Conservation (phyloP, 1,140 invertebrate genomes). For the Proctacanthus coquilletti region DNA sequence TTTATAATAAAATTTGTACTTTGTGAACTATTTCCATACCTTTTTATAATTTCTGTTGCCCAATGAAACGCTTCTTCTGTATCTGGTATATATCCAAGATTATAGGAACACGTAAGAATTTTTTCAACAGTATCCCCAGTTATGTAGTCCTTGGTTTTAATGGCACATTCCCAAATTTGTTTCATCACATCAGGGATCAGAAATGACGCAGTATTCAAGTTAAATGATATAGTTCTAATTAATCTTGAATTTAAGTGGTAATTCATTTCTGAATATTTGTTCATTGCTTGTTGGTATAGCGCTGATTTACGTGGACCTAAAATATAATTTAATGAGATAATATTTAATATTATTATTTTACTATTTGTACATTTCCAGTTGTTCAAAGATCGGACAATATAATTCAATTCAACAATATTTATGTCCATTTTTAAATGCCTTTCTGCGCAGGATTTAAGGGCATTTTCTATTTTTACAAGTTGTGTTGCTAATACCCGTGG, state of each 20-base stretch:
- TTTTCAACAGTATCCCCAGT: slow-evolving; percentile 33
- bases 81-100: slow-evolving; percentile 31
- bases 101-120: slow-evolving; percentile 31
- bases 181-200: slow-evolving; percentile 30
- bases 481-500: slow-evolving; percentile 15
- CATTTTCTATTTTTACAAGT: slow-evolving; percentile 17
- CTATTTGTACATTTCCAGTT: slow-evolving; percentile 17
- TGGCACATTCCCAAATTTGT: slow-evolving; percentile 29
- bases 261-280: slow-evolving; percentile 14
- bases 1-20: background rate
- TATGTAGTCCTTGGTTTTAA: slow-evolving; percentile 23
- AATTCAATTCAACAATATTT: slow-evolving; percentile 18
- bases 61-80: slow-evolving; percentile 21
- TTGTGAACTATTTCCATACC: slow-evolving; percentile 8
- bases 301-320: slow-evolving; percentile 15
- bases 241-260: slow-evolving; percentile 27
- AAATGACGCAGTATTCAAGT: slow-evolving; percentile 22
- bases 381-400: slow-evolving; percentile 21
- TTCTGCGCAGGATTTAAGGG: slow-evolving; percentile 16
- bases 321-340: background rate
- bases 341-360: background rate
- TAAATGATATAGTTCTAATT: slow-evolving; percentile 28
- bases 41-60: slow-evolving; percentile 13
- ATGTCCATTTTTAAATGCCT: slow-evolving; percentile 12
- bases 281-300: slow-evolving; percentile 15